Evolutionary conservation across 2,113 vertebrate genomes (phyloP), one percentile per base, ranked within the genome.

Genomic region (Lagenorhynchus albirostris): DNA sequence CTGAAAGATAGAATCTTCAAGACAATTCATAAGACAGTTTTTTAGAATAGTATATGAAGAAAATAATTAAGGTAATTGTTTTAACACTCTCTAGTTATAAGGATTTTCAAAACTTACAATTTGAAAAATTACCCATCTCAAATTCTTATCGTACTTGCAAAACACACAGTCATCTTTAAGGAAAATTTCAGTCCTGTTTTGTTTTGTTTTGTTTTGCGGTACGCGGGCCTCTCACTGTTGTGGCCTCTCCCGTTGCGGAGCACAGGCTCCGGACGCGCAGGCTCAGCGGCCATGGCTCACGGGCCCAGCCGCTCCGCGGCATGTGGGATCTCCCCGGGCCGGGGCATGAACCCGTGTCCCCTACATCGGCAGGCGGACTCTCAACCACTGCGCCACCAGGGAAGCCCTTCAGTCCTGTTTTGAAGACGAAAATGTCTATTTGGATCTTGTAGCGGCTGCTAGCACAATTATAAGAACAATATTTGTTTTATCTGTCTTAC

Each of bases 121-220:
- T 90, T 96, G 80, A 88, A 95, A 97, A 94, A 36, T 44, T 31
- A 62, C 60, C 80, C 38, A n/a, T 91, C 91, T 85, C 55, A 85
- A 71, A 79, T 91, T 36, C 33, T 74, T 92, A 8, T 44, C 53
- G 25, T 58, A 50, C 21, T 17, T 70, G 26, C 29, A 93, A 89
- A 96, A 91, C 84, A 21, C 29, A 88, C 5, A 74, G 15, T 89
- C 20, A 44, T 87, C 89, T 88, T 60, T 84, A 96, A 94, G 81
- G 88, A 81, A 85, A 95, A 74, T 83, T 80, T 41, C 18, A 91
- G 23, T 62, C 44, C 71, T 70, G 6, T 92, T 96, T 88, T 29
- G 47, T 44, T 44, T 44, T 44, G 0, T 44, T 44, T 44, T 44
- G 8, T 44, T 44, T 44, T 44, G 44, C 44, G 0, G 44, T 44